phyloP scores from a whole-genome alignment of 2,888 invertebrate species.

The Geophilus truncorum region DNA sequence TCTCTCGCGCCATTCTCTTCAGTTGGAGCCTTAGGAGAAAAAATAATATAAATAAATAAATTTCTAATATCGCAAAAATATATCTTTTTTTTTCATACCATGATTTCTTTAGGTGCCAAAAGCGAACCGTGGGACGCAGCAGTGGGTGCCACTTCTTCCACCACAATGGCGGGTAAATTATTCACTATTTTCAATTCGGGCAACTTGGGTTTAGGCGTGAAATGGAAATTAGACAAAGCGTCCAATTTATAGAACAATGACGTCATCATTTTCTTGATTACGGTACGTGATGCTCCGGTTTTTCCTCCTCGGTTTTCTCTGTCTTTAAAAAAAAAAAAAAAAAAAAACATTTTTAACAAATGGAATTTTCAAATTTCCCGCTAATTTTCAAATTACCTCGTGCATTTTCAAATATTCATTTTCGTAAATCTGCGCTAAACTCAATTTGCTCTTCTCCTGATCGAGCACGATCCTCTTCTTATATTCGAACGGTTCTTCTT shows the following conservation, averaged over 20 bases:
- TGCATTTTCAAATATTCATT: constrained; percentile 52
- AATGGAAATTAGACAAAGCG: constrained; percentile 89
- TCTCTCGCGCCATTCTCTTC: constrained; percentile 68
- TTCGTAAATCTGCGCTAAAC: constrained; percentile 90
- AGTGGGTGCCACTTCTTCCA: constrained; percentile 94
- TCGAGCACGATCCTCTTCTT: constrained; percentile 83
- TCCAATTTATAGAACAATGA: constrained; percentile 79
- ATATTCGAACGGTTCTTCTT: constrained; percentile 73
- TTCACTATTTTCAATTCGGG: constrained; percentile 86
- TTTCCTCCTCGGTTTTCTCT: constrained; percentile 52
- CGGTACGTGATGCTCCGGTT: constrained; percentile 69
- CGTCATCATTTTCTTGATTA: constrained; percentile 69
- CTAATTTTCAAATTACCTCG: too few species aligned
- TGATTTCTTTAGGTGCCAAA: constrained; percentile 89
- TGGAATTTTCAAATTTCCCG: too few species aligned
- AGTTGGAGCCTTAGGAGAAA: constrained; percentile 47
- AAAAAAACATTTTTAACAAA: neutral
- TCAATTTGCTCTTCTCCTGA: too few species aligned
- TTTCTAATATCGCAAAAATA: neutral
- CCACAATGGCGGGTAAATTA: constrained; percentile 81
- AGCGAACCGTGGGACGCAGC: constrained; percentile 76
- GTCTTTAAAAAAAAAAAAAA: constrained; percentile 36
- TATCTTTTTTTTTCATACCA: constrained; percentile 43
- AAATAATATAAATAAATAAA: neutral
- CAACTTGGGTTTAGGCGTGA: constrained; percentile 77